Percentiles rank a stretch among this genome's conserved stretches.
Conservation (phyloP, 2,888 invertebrate genomes). For the Anarsia innoxiella region DNA sequence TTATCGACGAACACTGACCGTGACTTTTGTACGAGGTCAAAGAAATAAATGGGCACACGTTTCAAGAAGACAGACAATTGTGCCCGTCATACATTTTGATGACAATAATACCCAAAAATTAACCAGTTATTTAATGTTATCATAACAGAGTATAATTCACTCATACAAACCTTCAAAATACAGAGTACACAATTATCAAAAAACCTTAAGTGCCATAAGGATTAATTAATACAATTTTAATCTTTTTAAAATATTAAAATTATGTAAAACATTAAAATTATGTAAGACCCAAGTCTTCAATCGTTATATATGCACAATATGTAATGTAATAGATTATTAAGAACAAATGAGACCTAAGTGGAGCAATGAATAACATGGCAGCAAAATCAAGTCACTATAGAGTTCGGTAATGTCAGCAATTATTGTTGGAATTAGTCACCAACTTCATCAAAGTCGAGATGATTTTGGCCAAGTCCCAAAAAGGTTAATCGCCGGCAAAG, state of each 20-base stretch:
- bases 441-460: constrained; percentile 38
- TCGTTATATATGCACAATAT: neutral
- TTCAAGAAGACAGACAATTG: constrained; percentile 4
- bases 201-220: too few relatives aligned
- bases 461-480: constrained; percentile 44
- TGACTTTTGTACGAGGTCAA: constrained; percentile 12
- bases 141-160: too few relatives aligned
- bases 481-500: constrained; percentile 31
- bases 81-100: too few relatives aligned
- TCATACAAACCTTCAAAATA: too few relatives aligned
- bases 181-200: too few relatives aligned
- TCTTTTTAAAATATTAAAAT: too few relatives aligned
- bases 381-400: constrained; percentile 4
- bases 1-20: constrained; percentile 10
- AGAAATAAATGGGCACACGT: constrained; percentile 8
- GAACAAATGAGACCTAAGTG: too few relatives aligned
- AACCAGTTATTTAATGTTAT: too few relatives aligned
- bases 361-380: neutral
- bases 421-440: constrained; percentile 29
- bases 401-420: constrained; percentile 31
- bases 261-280: too few relatives aligned
- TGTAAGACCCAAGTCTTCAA: too few relatives aligned
- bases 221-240: too few relatives aligned
- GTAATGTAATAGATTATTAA: neutral
- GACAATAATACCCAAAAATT: neutral